phyloP scores from a whole-genome alignment of 2,113 vertebrate genomes.

The Calcarius ornatus region DNA sequence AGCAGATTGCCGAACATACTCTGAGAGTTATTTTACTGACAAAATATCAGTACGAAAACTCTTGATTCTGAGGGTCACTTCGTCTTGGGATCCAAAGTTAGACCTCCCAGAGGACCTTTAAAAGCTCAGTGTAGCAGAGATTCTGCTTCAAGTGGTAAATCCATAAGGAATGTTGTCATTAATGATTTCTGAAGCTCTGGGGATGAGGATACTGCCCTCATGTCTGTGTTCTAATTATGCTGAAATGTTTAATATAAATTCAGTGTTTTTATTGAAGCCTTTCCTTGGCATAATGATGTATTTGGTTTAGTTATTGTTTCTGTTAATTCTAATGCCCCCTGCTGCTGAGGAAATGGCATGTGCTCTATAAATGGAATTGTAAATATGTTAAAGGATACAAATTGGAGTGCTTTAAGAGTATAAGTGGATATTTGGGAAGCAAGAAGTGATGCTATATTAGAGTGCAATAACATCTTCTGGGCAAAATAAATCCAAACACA shows the following conservation, averaged over 20 bases:
- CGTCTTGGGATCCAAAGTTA: neutral
- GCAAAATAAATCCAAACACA: neutral
- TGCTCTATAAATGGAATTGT: conserved; percentile 18
- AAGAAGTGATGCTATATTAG: neutral
- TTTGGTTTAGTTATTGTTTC: conserved; percentile 44
- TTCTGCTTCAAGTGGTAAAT: neutral
- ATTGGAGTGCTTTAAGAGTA: conserved; percentile 1
- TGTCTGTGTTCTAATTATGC: neutral
- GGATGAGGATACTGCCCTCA: neutral
- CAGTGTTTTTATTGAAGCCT: neutral
- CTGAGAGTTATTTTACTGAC: neutral
- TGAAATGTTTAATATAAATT: conserved; percentile 3
- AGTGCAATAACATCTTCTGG: neutral
- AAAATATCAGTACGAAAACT: neutral
- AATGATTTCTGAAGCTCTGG: neutral
- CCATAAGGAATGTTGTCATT: neutral
- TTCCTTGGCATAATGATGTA: neutral
- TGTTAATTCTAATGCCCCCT: conserved; percentile 55
- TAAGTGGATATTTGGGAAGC: neutral
- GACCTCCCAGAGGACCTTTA: neutral
- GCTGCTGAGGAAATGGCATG: conserved; percentile 26
- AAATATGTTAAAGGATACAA: neutral
- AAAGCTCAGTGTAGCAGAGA: neutral
- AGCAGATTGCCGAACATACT: neutral
- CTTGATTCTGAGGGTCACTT: neutral